Evolutionary conservation across 2,797 vertebrate species (phyloP).

Genomic region (Phoxinus dragarum): DNA sequence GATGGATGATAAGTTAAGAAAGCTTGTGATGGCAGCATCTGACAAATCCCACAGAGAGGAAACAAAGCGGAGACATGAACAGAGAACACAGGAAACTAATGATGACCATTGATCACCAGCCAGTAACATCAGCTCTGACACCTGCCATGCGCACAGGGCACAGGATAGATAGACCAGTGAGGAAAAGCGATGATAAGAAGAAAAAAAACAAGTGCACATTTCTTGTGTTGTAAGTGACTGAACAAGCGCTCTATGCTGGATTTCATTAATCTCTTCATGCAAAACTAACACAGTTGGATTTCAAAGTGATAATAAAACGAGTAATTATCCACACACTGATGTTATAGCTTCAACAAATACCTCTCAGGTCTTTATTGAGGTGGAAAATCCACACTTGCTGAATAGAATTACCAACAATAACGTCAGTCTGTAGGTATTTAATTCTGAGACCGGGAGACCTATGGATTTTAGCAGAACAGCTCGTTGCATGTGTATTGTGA

Average conservation of each 20-base stretch:
- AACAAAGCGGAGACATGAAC: slow-evolving; percentile 34
- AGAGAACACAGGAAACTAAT: slow-evolving; percentile 53
- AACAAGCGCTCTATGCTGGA: not conserved
- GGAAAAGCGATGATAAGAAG: slow-evolving; percentile 23
- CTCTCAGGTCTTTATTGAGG: not conserved
- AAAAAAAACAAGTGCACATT: slow-evolving; percentile 9
- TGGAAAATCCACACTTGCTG: not conserved
- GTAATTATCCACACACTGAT: not conserved
- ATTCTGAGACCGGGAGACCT: not conserved
- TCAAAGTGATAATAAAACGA: slow-evolving; percentile 5
- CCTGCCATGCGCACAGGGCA: slow-evolving; percentile 2
- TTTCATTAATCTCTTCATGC: slow-evolving; percentile 20
- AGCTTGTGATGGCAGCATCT: slow-evolving; percentile 12
- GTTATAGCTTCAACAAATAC: not conserved
- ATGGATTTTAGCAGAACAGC: not conserved
- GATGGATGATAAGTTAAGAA: slow-evolving; percentile 48
- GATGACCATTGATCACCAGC: slow-evolving; percentile 47
- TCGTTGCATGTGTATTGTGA: not conserved
- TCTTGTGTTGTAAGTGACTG: not conserved
- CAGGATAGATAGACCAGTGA: not conserved
- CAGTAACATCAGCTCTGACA: slow-evolving; percentile 32
- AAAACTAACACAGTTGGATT: slow-evolving; percentile 4
- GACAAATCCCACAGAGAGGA: slow-evolving; percentile 36
- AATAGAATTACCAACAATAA: not conserved
- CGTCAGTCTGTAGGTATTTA: not conserved